Base-by-base conservation (phyloP, 2,113 vertebrate genomes). In the Nannobrachium achirus region DNA sequence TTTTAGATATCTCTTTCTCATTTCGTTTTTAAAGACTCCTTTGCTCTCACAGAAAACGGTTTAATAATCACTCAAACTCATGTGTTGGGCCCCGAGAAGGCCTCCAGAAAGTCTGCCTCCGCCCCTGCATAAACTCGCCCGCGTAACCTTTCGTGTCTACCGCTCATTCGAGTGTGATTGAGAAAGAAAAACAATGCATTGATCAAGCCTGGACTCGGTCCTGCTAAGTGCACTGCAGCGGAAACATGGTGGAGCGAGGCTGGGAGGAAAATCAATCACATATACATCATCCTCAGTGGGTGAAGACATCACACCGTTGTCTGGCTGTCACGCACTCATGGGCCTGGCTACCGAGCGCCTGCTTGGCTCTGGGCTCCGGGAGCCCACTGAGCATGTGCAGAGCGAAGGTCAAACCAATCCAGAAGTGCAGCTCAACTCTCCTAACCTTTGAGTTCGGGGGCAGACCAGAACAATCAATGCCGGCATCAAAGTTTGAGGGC, bases 121-220 rank as follows among this genome's bases (percentile, higher is more conserved):
- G 69, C 56, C 75, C 62, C 63, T 84, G 83, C 80, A 82, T 85
- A 82, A 84, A 74, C 71, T 86, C 83, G 85, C 79, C 81, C 80
- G 86, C 59, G 81, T 89, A 90, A 89, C 84, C 89, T 91, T 92
- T 91, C 85, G 78, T 90, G 88, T 89, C 87, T 89, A 76, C 82
- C 77, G 88, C 77, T 86, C 88, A 89, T 62, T 91, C 81, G 46
- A 90, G 88, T 90, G 90, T 91, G 88, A 88, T 85, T 91, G 88
- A 89, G 83, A 91, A 89, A 92, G 88, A 88, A 89, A 90, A 88
- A 90, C 85, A 90, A 89, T 89, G 84, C 88, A 92, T 92, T 92
- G 92, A 91, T 92, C 90, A 92, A 83, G 79, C 86, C 86, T 80
- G 75, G 81, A 87, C 86, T 89, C 80, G 79, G 81, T 84, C 74